Base-by-base conservation (phyloP, 1,140 invertebrate species). In the Mesaphorura yosii region DNA sequence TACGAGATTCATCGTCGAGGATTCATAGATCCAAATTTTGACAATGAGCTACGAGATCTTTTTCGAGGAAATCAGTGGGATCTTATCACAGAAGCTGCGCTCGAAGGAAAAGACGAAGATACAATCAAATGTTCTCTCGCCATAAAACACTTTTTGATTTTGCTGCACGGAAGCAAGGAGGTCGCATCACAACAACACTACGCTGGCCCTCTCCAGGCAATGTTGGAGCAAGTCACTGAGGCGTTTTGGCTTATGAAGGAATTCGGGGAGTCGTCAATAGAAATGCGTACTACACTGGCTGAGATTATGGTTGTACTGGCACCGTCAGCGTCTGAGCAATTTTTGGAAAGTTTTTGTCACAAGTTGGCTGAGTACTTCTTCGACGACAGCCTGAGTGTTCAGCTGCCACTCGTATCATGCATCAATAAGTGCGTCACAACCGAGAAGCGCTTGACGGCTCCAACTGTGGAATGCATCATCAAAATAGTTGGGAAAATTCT, bases 241-340 rank as follows among this genome's bases (percentile, higher is more conserved):
- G 57, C 47, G n/a, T 51, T 49, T 19, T 53, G 48, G 45, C 66
- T 67, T n/a, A 65, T 58, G 17, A 52, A 61, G 25, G 62, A 68
- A 12, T 46, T 48, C 23, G 44, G 29, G 6, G 44, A 46, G 7
- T 27, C 14, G 25, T 23, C 15, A 7, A n/a, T n/a, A n/a, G 10
- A 10, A 12, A 20, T 46, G 25, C 23, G 25, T 15, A 23, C 44
- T 26, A 27, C 12, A 10, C 6, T 46, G 25, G 44, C 19, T 46
- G 44, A 46, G 25, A 23, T 46, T 7, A 46, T 46, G 44, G 7
- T 27, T 25, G 44, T 46, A 15, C 44, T 46, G 14, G 44, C 23
- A 5, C 44, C 44, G 10, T 46, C 44, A 5, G 5, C 10, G 5
- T n/a, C 25, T 46, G 6, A 23, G 10, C 14, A 5, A 7, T 46